Evolutionary conservation across 2,888 invertebrate genomes (phyloP).

Genomic region (Ochropleura leucogaster): DNA sequence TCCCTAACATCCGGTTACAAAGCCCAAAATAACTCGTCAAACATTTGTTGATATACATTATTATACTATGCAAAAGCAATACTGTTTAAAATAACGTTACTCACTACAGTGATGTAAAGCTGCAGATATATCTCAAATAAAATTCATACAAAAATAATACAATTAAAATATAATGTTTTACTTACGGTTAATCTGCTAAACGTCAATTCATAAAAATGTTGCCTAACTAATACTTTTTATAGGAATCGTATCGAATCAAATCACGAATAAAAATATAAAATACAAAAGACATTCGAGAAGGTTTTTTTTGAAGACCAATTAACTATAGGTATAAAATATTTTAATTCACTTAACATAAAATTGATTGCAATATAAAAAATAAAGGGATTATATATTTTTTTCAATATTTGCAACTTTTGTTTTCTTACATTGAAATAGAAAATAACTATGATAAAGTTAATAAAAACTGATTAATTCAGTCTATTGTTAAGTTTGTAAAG

Average conservation of each 20-base stretch:
- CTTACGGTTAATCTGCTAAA: conserved; percentile 24
- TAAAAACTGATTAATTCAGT: conserved; percentile 26
- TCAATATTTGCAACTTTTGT: background rate
- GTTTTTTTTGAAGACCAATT: background rate
- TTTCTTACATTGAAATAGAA: conserved; percentile 9
- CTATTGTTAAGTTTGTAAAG: conserved; percentile 38
- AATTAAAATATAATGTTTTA: conserved; percentile 38
- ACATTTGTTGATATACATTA: conserved; percentile 44
- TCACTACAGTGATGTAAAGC: conserved; percentile 7
- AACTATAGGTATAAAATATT: conserved; percentile 6
- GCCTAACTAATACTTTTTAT: conserved; percentile 66
- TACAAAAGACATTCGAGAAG: conserved; percentile 1
- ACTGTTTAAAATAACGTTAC: conserved; percentile 52
- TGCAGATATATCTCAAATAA: conserved; percentile 28
- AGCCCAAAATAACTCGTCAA: conserved; percentile 27
- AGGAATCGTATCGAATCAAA: conserved; percentile 64
- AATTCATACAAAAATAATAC: conserved; percentile 51
- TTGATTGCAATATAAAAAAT: background rate
- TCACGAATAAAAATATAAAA: conserved; percentile 39
- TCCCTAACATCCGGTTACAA: conserved; percentile 19
- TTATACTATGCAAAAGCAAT: conserved; percentile 62
- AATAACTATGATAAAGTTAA: background rate
- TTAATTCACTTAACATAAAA: background rate
- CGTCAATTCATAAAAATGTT: conserved; percentile 39
- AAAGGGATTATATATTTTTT: background rate